phyloP scores from a whole-genome alignment of 2,888 invertebrate genomes.

The Pantelozetes paolii region DNA sequence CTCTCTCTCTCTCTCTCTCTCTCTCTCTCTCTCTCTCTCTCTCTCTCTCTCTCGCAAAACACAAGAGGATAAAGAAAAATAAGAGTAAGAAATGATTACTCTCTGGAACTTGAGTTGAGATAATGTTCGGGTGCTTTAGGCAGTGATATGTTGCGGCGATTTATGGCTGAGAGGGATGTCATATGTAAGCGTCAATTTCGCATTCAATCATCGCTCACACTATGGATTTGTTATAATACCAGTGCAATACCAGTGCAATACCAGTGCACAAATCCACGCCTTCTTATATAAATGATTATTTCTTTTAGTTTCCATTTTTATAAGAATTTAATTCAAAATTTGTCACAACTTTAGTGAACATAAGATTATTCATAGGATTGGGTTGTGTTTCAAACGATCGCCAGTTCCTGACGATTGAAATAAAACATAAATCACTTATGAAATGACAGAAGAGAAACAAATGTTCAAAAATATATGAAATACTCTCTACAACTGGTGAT shows the following conservation, averaged over 20 bases:
- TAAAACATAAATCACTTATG: conserved; percentile 21
- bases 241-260: no score
- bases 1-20: no score
- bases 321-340: background rate
- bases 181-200: conserved; percentile 27
- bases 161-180: conserved; percentile 26
- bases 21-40: background rate
- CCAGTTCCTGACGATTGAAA: conserved; percentile 16
- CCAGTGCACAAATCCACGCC: background rate
- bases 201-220: conserved; percentile 18
- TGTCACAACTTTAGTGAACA: background rate
- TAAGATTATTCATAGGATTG: conserved; percentile 3
- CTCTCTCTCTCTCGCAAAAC: no score
- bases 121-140: background rate
- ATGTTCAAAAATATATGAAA: conserved; percentile 5
- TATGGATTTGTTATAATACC: background rate
- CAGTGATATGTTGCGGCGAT: conserved; percentile 4
- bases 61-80: background rate
- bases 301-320: background rate
- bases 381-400: conserved; percentile 10
- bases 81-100: background rate
- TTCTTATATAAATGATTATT: background rate
- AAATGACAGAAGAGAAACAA: conserved; percentile 23
- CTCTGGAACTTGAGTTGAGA: no score
- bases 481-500: background rate